Evolutionary conservation across 2,888 invertebrate species (phyloP), one percentile per base, ranked within the genome.

Genomic region (Podotricha telesiphe): DNA sequence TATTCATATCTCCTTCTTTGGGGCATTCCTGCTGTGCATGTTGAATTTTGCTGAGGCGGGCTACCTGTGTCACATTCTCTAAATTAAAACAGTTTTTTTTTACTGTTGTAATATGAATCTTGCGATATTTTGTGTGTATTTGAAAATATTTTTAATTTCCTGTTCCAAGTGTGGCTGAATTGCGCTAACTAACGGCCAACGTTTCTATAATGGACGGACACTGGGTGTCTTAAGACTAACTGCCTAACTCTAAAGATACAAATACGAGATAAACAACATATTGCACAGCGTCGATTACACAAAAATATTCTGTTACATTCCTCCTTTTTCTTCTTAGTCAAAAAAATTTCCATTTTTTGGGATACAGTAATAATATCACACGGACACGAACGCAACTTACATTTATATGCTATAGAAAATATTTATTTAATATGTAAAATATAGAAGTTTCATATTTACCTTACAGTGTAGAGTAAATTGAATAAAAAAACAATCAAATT

Each of bases 401-500:
- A 15, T 22, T 51, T 22, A 51, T 5, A 15, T 51, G 28, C 22
- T n/a, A 51, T 51, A 28, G 13, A 51, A 22, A 51, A 28, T 20
- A 42, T 45, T 28, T 8, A 34, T n/a, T 34, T 22, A 0, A 34
- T 34, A 19, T 0, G 17, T 34, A 47, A 7, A 40, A 19, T 20
- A 51, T 42, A 40, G 48, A 11, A 62, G n/a, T n/a, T 28, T 53
- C 40, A 61, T 50, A 61, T 56, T 63, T 45, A 58, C 20, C 56
- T 42, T 47, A 61, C 53, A 51, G 22, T 42, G 65, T 68, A 64
- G 13, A 53, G 53, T 40, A 55, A 68, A 71, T 67, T 55, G 55
- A 58, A 71, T 68, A 66, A 67, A 65, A 64, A 74, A 72, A 70
- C 69, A 75, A 73, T 76, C 78, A 76, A 77, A 81, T 81, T 81